Conservation (phyloP, 2,797 vertebrate genomes). For the Rhynchonycteris naso region DNA sequence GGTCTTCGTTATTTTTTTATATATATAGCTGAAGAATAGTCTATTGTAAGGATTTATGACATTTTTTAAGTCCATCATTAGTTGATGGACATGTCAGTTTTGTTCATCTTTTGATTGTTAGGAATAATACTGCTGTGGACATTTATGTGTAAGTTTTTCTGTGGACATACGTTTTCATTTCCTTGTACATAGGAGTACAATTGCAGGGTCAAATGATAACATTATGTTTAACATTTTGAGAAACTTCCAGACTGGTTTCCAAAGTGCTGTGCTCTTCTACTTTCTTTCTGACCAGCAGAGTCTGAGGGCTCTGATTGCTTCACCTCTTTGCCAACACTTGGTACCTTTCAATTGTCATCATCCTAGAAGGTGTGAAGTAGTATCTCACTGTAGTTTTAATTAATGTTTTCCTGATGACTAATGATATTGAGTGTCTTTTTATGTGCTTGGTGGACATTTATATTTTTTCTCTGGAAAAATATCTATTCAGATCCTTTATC, state of each 20-base stretch:
- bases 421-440: neutral
- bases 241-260: neutral
- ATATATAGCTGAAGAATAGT: neutral
- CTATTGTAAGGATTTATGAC: neutral
- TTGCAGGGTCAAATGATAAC: neutral
- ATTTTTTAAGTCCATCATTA: neutral
- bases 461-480: constrained; percentile 1
- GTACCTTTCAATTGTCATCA: neutral
- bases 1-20: neutral
- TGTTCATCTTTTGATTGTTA: neutral
- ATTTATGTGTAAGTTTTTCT: neutral
- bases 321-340: neutral
- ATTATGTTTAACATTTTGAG: neutral
- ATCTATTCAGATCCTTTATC: neutral
- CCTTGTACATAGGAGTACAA: neutral
- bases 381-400: neutral
- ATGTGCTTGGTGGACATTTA: neutral
- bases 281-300: neutral
- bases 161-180: neutral
- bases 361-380: neutral
- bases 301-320: neutral
- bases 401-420: neutral
- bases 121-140: neutral
- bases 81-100: neutral
- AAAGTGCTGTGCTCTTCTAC: neutral